Percentiles rank a stretch among this genome's conserved stretches.
phyloP scores from a whole-genome alignment of 1,140 invertebrate genomes.

The Tribolium madens region DNA sequence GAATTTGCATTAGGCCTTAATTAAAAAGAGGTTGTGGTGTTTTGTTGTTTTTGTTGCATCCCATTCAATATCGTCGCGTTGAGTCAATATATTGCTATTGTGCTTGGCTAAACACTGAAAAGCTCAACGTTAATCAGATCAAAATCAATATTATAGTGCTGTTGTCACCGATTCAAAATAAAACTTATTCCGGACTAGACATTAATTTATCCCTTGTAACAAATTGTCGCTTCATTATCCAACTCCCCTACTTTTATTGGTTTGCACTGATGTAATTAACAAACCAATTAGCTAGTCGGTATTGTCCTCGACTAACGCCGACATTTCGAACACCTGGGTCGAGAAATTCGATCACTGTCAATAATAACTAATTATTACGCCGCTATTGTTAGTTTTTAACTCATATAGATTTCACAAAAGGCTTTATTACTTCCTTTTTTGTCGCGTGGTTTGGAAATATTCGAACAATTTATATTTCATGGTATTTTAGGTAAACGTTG shows the following conservation, averaged over 20 bases:
- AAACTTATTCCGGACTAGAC: conserved; percentile 9
- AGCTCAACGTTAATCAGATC: conserved; percentile 27
- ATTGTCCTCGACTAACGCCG: conserved; percentile 32
- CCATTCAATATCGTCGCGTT: conserved; percentile 18
- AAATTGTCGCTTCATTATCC: conserved; percentile 49
- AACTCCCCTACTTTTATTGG: conserved; percentile 39
- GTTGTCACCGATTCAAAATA: background rate
- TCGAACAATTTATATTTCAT: conserved; percentile 33
- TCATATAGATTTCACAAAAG: background rate
- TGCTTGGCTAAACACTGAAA: conserved; percentile 18
- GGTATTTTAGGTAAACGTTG: conserved; percentile 37
- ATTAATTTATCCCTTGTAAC: conserved; percentile 40
- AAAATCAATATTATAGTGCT: conserved; percentile 32
- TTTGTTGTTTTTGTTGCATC: conserved; percentile 31
- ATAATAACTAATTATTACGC: conserved; percentile 29
- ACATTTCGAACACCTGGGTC: conserved; percentile 44
- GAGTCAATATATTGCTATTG: conserved; percentile 25
- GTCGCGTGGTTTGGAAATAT: conserved; percentile 27
- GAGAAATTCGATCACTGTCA: conserved; percentile 39
- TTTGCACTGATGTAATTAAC: conserved; percentile 49
- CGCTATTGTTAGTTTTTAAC: conserved; percentile 13
- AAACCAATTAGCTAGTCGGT: conserved; percentile 44
- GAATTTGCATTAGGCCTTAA: conserved; percentile 31
- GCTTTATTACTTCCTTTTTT: conserved; percentile 29
- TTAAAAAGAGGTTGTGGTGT: conserved; percentile 9